These are phyloP conservation scores for Pteronotus mesoamericanus DNA, from an alignment of 2,797 vertebrate species.

Conservation along the genomic window DNA sequence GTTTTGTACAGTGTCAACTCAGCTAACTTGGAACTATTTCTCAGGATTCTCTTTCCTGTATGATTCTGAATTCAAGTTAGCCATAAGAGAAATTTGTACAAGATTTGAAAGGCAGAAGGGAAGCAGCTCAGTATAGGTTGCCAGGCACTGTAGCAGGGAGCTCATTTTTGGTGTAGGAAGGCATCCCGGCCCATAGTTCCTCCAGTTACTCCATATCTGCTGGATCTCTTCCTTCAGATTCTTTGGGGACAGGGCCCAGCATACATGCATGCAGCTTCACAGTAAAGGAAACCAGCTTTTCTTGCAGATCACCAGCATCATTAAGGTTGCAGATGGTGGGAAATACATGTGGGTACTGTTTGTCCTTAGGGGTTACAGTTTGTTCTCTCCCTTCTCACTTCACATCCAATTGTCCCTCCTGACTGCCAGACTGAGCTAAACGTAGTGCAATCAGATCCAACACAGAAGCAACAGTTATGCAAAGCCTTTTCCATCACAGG, in stretches of 20 bases:
- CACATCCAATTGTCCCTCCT: not conserved
- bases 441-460: not conserved
- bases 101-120: not conserved
- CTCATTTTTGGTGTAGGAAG: not conserved
- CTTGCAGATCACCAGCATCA: not conserved
- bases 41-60: not conserved
- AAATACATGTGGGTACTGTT: not conserved
- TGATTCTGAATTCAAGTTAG: not conserved
- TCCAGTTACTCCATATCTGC: not conserved
- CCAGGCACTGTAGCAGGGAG: not conserved
- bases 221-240: not conserved
- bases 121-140: not conserved
- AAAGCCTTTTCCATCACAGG: not conserved
- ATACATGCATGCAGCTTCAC: not conserved
- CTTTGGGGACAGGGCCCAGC: not conserved
- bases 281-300: not conserved
- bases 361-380: not conserved
- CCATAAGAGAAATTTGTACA: not conserved
- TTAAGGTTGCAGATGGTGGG: not conserved
- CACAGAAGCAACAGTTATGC: not conserved
- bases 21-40: not conserved
- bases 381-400: not conserved
- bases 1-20: not conserved
- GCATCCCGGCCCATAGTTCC: not conserved
- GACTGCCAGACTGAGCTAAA: not conserved